Conservation (phyloP, 2,113 vertebrate species). For the Lanius ludovicianus region DNA sequence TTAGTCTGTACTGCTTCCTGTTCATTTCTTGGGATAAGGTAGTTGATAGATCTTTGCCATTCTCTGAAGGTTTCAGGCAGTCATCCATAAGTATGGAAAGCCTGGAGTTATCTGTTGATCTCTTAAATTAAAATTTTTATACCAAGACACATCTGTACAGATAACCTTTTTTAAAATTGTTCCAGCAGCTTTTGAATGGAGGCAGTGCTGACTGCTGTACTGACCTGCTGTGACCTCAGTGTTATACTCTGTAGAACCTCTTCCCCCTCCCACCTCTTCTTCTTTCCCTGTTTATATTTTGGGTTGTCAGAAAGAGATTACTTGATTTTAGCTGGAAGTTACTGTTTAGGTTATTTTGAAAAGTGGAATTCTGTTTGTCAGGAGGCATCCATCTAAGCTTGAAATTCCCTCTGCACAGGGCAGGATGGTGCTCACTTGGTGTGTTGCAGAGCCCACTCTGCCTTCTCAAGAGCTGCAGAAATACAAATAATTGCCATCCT, state of each 20-base stretch:
- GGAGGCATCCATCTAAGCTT: neutral
- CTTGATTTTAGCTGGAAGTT: neutral
- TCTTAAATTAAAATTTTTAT: neutral
- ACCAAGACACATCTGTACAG: neutral
- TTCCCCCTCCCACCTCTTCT: slow-evolving; percentile 1
- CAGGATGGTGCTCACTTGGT: fast-evolving
- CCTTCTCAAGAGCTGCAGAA: neutral
- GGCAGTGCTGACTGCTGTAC: neutral
- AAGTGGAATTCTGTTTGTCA: slow-evolving; percentile 10
- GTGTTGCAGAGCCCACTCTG: neutral
- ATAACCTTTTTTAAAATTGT: neutral
- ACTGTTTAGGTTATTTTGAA: neutral
- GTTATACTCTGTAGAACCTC: neutral
- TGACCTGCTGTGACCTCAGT: slow-evolving; percentile 16
- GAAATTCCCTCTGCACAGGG: neutral
- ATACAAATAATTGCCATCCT: neutral
- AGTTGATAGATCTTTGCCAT: neutral
- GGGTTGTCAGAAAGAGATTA: neutral
- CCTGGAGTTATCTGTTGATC: neutral
- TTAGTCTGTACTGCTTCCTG: neutral
- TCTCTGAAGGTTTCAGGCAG: neutral
- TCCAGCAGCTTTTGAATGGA: neutral
- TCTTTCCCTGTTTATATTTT: neutral
- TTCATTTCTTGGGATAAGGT: neutral
- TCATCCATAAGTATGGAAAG: neutral